Evolutionary conservation across 2,113 vertebrate genomes (phyloP).

Genomic region (Elaphurus davidianus): DNA sequence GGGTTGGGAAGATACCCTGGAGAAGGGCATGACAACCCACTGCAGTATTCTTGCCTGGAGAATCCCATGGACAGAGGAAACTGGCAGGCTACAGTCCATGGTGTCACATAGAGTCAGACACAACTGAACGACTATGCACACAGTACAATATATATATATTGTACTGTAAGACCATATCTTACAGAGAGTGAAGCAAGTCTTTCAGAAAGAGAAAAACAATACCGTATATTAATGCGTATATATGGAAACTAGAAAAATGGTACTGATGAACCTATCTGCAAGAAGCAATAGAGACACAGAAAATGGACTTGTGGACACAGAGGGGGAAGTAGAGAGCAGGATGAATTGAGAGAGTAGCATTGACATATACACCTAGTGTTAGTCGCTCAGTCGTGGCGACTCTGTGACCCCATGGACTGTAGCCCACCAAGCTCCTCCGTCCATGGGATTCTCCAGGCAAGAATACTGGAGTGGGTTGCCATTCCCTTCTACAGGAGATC

Average conservation of each 20-base stretch:
- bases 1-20: neutral
- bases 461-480: neutral
- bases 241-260: neutral
- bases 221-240: neutral
- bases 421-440: neutral
- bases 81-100: neutral
- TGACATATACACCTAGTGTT: neutral
- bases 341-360: neutral
- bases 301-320: neutral
- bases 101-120: neutral
- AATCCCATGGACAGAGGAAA: neutral
- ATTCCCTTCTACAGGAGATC: neutral
- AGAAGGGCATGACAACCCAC: neutral
- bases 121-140: neutral
- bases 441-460: neutral
- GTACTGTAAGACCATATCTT: no score
- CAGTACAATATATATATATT: neutral
- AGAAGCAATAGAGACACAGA: neutral
- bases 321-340: neutral
- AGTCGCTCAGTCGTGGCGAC: neutral
- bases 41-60: neutral
- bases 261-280: neutral
- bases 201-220: neutral
- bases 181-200: neutral
- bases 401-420: rapidly evolving